Evolutionary conservation across 2,797 vertebrate genomes (phyloP).

Genomic region (Propithecus deckenii): DNA sequence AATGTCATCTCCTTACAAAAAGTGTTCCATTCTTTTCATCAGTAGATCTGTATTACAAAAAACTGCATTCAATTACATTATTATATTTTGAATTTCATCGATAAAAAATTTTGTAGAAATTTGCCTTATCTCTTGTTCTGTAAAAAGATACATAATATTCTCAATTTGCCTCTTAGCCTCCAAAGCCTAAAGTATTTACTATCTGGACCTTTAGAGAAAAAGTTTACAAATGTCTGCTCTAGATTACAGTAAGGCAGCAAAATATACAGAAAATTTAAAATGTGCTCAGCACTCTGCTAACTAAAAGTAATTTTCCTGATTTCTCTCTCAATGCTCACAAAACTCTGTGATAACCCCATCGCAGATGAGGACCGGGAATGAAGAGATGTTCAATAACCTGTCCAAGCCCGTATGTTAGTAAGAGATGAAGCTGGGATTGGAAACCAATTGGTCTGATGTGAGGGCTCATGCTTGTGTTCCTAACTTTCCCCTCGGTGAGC

Average conservation of each 20-base stretch:
- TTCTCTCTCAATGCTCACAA: not conserved
- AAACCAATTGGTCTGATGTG: not conserved
- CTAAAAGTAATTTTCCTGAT: not conserved
- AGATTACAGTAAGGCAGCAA: not conserved
- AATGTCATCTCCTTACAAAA: not conserved
- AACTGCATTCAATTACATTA: not conserved
- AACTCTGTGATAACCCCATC: accelerated
- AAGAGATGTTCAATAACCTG: not conserved
- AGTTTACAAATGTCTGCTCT: not conserved
- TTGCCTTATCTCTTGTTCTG: not conserved
- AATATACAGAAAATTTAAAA: not conserved
- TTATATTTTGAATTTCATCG: not conserved
- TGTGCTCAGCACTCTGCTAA: not conserved
- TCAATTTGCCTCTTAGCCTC: not conserved
- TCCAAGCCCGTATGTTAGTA: too few relatives aligned
- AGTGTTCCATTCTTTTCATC: not conserved
- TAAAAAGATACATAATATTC: not conserved
- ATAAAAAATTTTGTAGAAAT: not conserved
- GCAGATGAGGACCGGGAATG: not conserved
- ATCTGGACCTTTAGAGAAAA: not conserved
- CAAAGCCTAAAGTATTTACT: not conserved
- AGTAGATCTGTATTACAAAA: not conserved
- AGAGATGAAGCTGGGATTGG: not conserved
- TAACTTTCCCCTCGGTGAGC: not conserved
- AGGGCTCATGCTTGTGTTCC: accelerated